These are phyloP conservation scores for Morone saxatilis DNA, from an alignment of 2,113 vertebrate species.

Conservation along the genomic window DNA sequence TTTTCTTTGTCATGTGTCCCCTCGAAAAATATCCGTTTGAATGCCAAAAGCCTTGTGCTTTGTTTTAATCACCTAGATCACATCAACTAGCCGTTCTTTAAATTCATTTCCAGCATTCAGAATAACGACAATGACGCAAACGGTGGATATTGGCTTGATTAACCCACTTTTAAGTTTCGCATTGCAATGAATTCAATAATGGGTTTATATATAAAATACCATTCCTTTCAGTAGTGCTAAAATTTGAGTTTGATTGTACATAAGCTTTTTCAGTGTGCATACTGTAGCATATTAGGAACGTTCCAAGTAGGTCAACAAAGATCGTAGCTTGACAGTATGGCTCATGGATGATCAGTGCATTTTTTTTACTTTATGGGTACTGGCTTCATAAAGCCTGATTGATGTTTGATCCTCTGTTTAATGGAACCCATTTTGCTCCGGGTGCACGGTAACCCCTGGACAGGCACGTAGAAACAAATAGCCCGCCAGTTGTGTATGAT, in stretches of 20 bases:
- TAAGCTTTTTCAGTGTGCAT: neutral
- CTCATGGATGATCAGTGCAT: conserved; percentile 2
- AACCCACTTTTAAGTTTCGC: neutral
- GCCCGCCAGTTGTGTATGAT: neutral
- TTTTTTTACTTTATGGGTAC: neutral
- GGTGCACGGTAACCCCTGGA: conserved; percentile 4
- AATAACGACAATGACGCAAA: neutral
- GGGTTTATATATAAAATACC: neutral
- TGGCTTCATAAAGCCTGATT: conserved; percentile 2
- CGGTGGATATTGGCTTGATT: neutral
- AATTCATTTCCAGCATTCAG: neutral
- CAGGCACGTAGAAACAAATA: conserved; percentile 15
- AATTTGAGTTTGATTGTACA: neutral
- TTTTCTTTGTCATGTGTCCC: neutral
- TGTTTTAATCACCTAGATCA: neutral
- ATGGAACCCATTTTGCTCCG: neutral
- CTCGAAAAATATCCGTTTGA: neutral
- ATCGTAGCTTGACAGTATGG: neutral
- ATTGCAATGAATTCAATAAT: neutral
- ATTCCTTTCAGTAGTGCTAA: neutral
- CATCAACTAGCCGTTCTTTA: neutral
- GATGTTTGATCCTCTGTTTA: neutral
- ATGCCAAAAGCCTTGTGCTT: neutral
- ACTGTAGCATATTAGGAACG: neutral
- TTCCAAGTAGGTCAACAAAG: neutral